Base-by-base conservation (phyloP, 1,140 invertebrate species). In the Bombus turneri region DNA sequence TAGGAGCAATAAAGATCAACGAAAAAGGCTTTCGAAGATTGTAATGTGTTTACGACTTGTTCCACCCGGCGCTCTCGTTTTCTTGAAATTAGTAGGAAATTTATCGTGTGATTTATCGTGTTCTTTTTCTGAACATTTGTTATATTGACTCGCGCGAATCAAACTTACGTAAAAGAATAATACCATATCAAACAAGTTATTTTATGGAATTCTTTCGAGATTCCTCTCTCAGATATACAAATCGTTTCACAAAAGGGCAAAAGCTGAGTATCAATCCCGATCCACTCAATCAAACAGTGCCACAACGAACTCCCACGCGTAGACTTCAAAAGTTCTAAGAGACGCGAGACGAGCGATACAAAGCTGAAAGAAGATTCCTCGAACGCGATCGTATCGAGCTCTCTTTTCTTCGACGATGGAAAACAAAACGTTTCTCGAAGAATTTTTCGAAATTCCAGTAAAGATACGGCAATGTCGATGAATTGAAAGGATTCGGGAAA, bases 61-160 rank as follows among this genome's bases (percentile, higher is more conserved):
- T 53, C 5, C 47, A 22, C 0, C 1, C 0, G 18, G 5, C 1
- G 0, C 1, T 22, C 18, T 53, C 1, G 5, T 18, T 53, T 18
- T 18, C 47, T 47, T 53, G 18, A 53, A 53, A 53, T 53, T 53
- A 53, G 10, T 25, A 59, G 0, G 25, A 59, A 59, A 59, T n/a
- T n/a, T n/a, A n/a, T n/a, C n/a, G n/a, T 59, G 57, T 28, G 28
- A 28, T 59, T 28, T 59, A 59, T 59, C 18, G 47, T 22, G 5
- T 53, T 22, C 18, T 53, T 53, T 18, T 0, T 0, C 5, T 53
- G 18, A 53, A 53, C 5, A 53, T 53, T 53, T 53, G 47, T 53
- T 18, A 53, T 2, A 53, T 53, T 18, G 18, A 18, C 1, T 53
- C 5, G 43, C 15, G 15, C 5, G 43, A 47, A 47, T 53, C 4